These are phyloP conservation scores for Tetramorium alpestre DNA, from an alignment of 1,140 invertebrate species.

Conservation along the genomic window DNA sequence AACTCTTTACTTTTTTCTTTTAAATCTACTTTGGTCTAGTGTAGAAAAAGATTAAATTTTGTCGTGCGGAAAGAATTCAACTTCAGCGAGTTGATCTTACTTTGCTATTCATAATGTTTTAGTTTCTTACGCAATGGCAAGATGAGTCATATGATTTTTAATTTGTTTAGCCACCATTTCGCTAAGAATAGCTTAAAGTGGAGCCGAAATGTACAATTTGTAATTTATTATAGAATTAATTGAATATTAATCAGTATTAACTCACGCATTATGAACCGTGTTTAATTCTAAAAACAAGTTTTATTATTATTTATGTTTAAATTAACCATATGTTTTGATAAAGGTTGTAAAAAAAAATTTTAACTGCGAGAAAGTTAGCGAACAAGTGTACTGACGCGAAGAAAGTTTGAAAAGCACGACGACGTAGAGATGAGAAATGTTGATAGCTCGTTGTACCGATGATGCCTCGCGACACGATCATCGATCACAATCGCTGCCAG, in stretches of 20 bases:
- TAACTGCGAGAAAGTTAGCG: background rate
- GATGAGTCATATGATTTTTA: background rate
- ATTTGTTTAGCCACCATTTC: too few relatives aligned
- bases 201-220: too few relatives aligned
- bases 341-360: background rate
- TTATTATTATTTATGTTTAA: too few relatives aligned
- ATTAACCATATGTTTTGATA: background rate
- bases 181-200: too few relatives aligned
- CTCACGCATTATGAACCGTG: too few relatives aligned
- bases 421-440: slow-evolving; percentile 15
- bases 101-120: background rate
- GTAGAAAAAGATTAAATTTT: background rate
- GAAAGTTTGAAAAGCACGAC: background rate
- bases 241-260: too few relatives aligned
- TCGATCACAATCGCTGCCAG: slow-evolving; percentile 39
- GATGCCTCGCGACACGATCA: slow-evolving; percentile 13
- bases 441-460: background rate
- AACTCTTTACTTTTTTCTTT: slow-evolving; percentile 88
- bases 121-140: background rate
- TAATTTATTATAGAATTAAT: too few relatives aligned
- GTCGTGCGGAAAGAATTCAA: background rate
- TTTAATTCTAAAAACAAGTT: too few relatives aligned
- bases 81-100: background rate
- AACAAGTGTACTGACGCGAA: background rate
- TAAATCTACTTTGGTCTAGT: background rate